Evolutionary conservation across 2,797 vertebrate genomes (phyloP), one percentile per base, ranked within the genome.

Genomic region (Xiphorhynchus erythropygius): DNA sequence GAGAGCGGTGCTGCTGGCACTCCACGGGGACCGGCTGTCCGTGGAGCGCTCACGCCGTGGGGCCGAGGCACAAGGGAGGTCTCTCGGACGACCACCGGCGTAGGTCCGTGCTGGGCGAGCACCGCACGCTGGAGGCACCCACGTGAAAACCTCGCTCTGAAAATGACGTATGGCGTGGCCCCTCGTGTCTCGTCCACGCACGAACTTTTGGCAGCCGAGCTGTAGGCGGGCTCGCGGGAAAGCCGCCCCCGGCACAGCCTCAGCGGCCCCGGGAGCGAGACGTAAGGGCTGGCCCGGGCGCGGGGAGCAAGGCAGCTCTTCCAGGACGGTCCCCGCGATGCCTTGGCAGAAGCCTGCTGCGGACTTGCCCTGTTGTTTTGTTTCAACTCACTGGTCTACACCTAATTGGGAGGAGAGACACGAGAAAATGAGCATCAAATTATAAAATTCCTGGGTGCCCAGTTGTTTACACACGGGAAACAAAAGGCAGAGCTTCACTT

Each of bases 401-500:
- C 94, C 91, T 92, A 92, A 92, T 84, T 74, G 84, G 86, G 84
- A 84, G 62, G 87, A 90, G 74, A 79, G 64, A 86, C 27, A 88
- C 52, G 39, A 80, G 90, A 89, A 94, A 88, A 92, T 67, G 89
- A 94, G 89, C 86, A 88, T 77, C 86, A 59, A 50, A 70, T 88
- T 74, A 90, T 76, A 55, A 87, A 92, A 93, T 91, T 92, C 89
- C 91, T 63, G 64, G 30, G 80, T 80, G 52, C 76, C 80, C 89
- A 21, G 77, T 90, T 77, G 91, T 89, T 95, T 92, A 93, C 70
- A 70, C 52, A 14, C 9, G 33, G 80, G 77, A 88, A 86, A 95
- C 93, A 95, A 93, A 95, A 93, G 91, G 69, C 84, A 86, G 80
- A 77, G 86, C 84, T 85, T 79, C 92, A 47, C 84, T 91, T 63